Percentiles rank a stretch among this genome's conserved stretches.
phyloP scores from a whole-genome alignment of 2,797 vertebrate species.

The Yasuhikotakia modesta region DNA sequence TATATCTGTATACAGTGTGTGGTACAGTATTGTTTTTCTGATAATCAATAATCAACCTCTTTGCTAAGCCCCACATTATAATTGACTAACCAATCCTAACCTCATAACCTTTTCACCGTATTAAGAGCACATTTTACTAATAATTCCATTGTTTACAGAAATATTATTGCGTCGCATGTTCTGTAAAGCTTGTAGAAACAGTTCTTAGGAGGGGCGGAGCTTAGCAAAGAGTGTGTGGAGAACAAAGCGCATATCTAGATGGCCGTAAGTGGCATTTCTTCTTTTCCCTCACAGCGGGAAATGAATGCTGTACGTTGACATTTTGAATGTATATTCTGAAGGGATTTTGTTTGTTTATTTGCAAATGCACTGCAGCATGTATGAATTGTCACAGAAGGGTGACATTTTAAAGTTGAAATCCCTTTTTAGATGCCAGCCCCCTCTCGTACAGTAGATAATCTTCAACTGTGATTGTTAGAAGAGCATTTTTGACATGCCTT shows the following conservation, averaged over 20 bases:
- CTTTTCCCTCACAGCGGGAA: constrained; percentile 20
- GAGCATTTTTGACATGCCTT: constrained; percentile 54
- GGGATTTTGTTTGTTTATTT: constrained; percentile 6
- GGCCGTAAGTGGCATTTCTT: constrained; percentile 5
- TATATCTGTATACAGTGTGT: not conserved
- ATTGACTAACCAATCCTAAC: no score
- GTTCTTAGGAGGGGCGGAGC: not conserved
- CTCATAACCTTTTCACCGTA: not conserved
- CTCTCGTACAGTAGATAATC: constrained; percentile 45
- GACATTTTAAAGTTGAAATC: constrained; percentile 45
- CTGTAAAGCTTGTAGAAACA: not conserved
- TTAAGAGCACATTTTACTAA: not conserved
- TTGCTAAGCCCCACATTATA: no score
- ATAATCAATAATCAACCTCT: no score
- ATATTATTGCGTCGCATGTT: not conserved
- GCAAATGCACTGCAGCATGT: constrained; percentile 13
- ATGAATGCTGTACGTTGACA: constrained; percentile 6
- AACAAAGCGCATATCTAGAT: not conserved
- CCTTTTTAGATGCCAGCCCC: constrained; percentile 34
- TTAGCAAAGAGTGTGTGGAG: not conserved
- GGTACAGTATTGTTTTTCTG: no score
- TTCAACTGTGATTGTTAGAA: constrained; percentile 42
- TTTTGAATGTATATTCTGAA: constrained; percentile 21
- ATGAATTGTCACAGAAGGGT: constrained; percentile 24
- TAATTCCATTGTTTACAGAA: not conserved